Percentiles rank a stretch among this genome's conserved stretches.
Conservation (phyloP, 1,140 invertebrate species). For the Drosophila parabipectinata region DNA sequence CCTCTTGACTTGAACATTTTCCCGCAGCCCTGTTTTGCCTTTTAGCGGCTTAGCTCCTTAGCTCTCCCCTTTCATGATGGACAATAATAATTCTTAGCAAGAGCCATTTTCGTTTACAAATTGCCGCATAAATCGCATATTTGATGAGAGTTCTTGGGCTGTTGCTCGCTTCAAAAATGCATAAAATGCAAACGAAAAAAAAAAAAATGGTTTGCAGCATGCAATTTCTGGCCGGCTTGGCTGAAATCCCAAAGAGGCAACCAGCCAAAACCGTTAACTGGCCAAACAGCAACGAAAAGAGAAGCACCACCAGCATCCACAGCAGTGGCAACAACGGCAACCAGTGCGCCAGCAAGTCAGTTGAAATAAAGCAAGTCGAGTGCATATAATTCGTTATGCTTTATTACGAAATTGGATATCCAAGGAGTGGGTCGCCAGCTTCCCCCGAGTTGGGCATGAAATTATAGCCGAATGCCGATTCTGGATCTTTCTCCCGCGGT, state of each 20-base stretch:
- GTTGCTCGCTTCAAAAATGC: slow-evolving; percentile 50
- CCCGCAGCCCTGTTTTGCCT: slow-evolving; percentile 19
- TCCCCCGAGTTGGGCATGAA: slow-evolving; percentile 56
- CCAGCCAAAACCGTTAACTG: slow-evolving; percentile 75
- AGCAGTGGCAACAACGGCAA: neutral
- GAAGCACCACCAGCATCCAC: neutral
- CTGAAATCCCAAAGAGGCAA: slow-evolving; percentile 38
- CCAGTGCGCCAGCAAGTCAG: slow-evolving; percentile 27
- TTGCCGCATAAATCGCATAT: slow-evolving; percentile 83
- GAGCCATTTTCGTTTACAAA: slow-evolving; percentile 82
- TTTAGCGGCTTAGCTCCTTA: slow-evolving; percentile 41
- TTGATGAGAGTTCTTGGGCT: slow-evolving; percentile 74
- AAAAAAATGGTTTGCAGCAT: slow-evolving; percentile 40
- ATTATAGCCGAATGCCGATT: slow-evolving; percentile 68
- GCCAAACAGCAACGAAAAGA: slow-evolving; percentile 41
- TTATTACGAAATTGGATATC: slow-evolving; percentile 82
- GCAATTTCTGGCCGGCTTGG: slow-evolving; percentile 62
- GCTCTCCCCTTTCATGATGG: slow-evolving; percentile 66
- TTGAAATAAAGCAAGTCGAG: slow-evolving; percentile 80
- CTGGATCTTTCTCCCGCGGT: slow-evolving; percentile 54
- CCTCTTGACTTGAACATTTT: slow-evolving; percentile 31
- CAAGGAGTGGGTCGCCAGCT: slow-evolving; percentile 57
- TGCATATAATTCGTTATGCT: slow-evolving; percentile 83
- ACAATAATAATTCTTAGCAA: slow-evolving; percentile 83
- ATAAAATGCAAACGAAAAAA: slow-evolving; percentile 64